Conservation (phyloP, 2,797 vertebrate genomes). For the Silurus aristotelis region DNA sequence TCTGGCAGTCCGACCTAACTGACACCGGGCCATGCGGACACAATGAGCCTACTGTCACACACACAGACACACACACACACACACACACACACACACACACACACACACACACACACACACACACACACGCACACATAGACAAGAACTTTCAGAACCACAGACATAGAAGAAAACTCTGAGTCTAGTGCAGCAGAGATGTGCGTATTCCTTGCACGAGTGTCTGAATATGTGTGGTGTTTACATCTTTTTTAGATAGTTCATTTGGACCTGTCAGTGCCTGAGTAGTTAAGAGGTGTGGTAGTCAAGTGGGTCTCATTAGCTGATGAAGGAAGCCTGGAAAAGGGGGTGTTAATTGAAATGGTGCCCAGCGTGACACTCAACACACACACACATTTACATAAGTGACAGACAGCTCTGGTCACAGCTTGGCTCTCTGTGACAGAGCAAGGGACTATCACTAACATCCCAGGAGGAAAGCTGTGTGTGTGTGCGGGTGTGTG, state of each 20-base stretch:
- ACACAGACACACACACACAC: slow-evolving; percentile 19
- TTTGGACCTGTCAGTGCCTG: slow-evolving; percentile 4
- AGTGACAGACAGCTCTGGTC: slow-evolving; percentile 55
- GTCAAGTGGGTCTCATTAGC: slow-evolving; percentile 46
- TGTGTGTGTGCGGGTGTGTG: not conserved
- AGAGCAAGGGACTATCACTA: slow-evolving; percentile 25
- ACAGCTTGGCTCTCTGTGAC: slow-evolving; percentile 34
- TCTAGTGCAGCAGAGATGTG: not conserved
- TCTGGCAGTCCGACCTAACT: slow-evolving; percentile 44
- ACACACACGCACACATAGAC: slow-evolving; percentile 19
- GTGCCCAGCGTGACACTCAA: slow-evolving; percentile 53
- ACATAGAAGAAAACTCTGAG: not conserved
- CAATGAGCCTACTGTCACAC: slow-evolving; percentile 56
- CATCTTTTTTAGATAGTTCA: slow-evolving; percentile 40
- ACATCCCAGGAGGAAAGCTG: slow-evolving; percentile 28
- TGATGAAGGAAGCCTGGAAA: slow-evolving; percentile 41
- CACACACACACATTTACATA: slow-evolving; percentile 37
- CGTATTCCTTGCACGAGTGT: not conserved
- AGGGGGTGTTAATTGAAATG: slow-evolving; percentile 56
- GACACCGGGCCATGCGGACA: slow-evolving; percentile 39
- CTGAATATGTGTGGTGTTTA: slow-evolving; percentile 23
- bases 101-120: slow-evolving; percentile 24
- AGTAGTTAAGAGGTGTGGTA: slow-evolving; percentile 30
- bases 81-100: slow-evolving; percentile 26
- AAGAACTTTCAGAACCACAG: slow-evolving; percentile 23